Base-by-base conservation (phyloP, 2,113 vertebrate genomes). In the Ceyx melanurus region DNA sequence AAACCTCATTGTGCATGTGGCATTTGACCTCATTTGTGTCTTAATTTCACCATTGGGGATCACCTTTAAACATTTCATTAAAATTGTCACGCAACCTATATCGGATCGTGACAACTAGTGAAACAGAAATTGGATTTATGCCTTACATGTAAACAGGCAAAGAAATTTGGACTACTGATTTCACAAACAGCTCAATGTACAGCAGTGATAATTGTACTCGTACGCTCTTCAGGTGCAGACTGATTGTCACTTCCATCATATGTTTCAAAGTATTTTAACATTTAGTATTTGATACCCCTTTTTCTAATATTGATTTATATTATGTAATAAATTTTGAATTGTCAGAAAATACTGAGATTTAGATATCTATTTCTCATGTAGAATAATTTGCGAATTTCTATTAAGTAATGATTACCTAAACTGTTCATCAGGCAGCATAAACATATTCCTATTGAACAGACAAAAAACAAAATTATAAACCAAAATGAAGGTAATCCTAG, bases 151-250 rank as follows among this genome's bases (percentile, higher is more conserved):
- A 54, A 86, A 61, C 7, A 13, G 6, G 56, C 54, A n/a, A 88
- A 90, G 46, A 68, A 80, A 45, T 42, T 29, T 60, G 13, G 57
- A 73, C 26, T 31, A 31, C 14, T 56, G n/a, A 29, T 87, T 87
- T 67, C 21, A 56, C 6, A 43, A 62, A 42, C 18, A 70, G 17
- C 11, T 76, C 22, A 61, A 25, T 7, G 17, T 6, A 26, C 35
- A 71, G 13, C 28, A 56, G 5, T 25, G 9, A 70, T 74, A 66
- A 37, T 51, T 0, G 0, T 56, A 46, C 6, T 9, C 15, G 45
- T 13, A 68, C 10, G 18, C 16, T 28, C 21, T 64, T 78, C 33
- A 75, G 4, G 13, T 71, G 17, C 42, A 78, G 62, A 58, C 11
- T 20, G 33, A 64, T 12, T 43, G 1, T 26, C 33, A n/a, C 15